Conservation (phyloP, 37 sponge, comb jelly and placozoan species). For the Axinella damicornis region DNA sequence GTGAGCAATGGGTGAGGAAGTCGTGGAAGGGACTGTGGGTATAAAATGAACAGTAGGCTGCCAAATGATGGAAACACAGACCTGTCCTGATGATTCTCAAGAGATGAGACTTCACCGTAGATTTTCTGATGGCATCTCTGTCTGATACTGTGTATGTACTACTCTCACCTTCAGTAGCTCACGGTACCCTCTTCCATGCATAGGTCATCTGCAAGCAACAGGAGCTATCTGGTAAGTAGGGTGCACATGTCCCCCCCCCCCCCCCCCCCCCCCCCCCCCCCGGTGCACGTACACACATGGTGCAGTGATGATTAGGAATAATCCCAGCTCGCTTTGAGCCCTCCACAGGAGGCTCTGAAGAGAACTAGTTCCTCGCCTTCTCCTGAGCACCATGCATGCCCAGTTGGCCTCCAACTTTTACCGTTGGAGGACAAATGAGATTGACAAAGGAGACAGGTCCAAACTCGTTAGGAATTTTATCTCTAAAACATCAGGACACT, state of each 20-base stretch:
- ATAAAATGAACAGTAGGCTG: too few relatives aligned
- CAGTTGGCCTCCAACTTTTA: too few relatives aligned
- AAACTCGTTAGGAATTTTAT: too few relatives aligned
- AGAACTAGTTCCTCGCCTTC: slow-evolving; percentile 23
- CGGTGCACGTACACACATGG: neutral
- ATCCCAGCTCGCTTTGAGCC: slow-evolving; percentile 81
- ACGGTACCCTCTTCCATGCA: too few relatives aligned
- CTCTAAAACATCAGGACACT: too few relatives aligned
- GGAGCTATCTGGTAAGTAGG: too few relatives aligned
- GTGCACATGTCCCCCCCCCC: neutral
- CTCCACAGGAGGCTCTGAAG: slow-evolving; percentile 35
- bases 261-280: too few relatives aligned
- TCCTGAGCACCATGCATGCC: slow-evolving; percentile 24
- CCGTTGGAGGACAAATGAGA: too few relatives aligned
- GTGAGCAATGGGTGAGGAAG: too few relatives aligned
- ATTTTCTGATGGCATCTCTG: neutral
- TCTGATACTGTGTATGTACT: too few relatives aligned
- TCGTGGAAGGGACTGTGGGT: neutral
- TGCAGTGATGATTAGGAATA: slow-evolving; percentile 72
- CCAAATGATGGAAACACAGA: slow-evolving; percentile 10
- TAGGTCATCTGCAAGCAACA: neutral
- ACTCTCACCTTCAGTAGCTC: too few relatives aligned
- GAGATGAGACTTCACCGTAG: neutral
- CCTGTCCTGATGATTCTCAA: slow-evolving; percentile 5
- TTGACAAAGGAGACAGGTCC: too few relatives aligned